Evolutionary conservation across 2,888 invertebrate species (phyloP), one percentile per base, ranked within the genome.

Genomic region (Lydus trimaculatus): DNA sequence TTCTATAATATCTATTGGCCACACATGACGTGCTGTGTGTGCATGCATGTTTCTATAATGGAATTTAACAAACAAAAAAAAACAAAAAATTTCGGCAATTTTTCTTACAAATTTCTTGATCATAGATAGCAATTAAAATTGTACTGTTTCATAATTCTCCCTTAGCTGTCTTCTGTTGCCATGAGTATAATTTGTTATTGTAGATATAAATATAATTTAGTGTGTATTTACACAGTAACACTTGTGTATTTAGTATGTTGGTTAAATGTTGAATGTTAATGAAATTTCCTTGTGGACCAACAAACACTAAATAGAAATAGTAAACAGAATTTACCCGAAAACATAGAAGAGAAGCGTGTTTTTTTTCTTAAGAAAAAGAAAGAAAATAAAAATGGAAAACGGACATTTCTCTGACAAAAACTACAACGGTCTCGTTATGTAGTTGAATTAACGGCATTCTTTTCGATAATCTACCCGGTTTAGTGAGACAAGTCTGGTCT

Each of bases 391-490:
- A 52, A 52, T 52, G 48, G 48, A 52, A 52, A 23, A 52, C 48
- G 48, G 20, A 52, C 48, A 52, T 23, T n/a, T 48, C 48, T 52
- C 48, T 52, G 48, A 52, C 48, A 52, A 52, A 52, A 52, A 52
- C 48, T 52, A 52, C 48, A 52, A 23, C 59, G 2, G 23, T 52
- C 23, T 52, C 48, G 48, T 52, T 52, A 52, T 68, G 62, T 63
- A 52, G 59, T 66, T 52, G 69, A 63, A 69, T 65, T 69, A 66
- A 66, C 65, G 69, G 65, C 69, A 69, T 69, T 69, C 65, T 69
- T 66, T 69, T 69, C 60, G 63, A 66, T 65, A 66, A 65, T 69
- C 68, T 61, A 65, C 52, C 69, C 48, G 65, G 63, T 62, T 69
- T 64, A 66, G 66, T 62, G 61, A 66, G 66, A 70, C 66, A 66